These are phyloP conservation scores for Tachysurus fulvidraco DNA, from an alignment of 2,113 vertebrate species.

Conservation along the genomic window DNA sequence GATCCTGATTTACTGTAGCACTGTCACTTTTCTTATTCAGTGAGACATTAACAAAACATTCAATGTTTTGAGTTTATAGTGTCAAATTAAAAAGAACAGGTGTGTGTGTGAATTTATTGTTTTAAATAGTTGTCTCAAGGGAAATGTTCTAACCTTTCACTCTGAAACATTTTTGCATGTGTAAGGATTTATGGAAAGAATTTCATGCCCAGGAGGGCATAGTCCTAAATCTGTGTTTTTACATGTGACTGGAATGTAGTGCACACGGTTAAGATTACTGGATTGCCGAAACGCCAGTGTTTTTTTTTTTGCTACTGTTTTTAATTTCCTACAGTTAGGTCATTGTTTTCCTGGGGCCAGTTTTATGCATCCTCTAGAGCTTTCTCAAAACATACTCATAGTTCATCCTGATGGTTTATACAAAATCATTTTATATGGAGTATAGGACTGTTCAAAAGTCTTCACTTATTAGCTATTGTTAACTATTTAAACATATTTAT, in stretches of 20 bases:
- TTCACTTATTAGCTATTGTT: too few relatives aligned
- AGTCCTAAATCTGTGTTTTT: background rate
- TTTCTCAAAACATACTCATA: background rate
- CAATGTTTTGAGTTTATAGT: background rate
- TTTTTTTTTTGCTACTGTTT: background rate
- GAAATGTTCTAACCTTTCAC: background rate
- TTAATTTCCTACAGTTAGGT: background rate
- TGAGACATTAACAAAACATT: background rate
- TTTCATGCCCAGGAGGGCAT: background rate
- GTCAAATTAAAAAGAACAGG: background rate
- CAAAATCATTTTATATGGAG: background rate
- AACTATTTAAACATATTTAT: background rate
- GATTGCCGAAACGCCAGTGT: background rate
- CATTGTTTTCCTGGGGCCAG: background rate
- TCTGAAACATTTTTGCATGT: background rate
- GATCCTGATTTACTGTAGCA: background rate
- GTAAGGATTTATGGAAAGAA: background rate
- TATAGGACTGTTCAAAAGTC: background rate
- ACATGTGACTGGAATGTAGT: constrained; percentile 1
- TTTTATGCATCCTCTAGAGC: background rate
- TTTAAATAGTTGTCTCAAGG: background rate
- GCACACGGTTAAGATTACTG: background rate
- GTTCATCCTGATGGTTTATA: background rate
- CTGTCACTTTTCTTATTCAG: background rate
- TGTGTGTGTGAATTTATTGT: background rate